Evolutionary conservation across 2,113 vertebrate genomes (phyloP), one percentile per base, ranked within the genome.

Genomic region (Caracal caracal): DNA sequence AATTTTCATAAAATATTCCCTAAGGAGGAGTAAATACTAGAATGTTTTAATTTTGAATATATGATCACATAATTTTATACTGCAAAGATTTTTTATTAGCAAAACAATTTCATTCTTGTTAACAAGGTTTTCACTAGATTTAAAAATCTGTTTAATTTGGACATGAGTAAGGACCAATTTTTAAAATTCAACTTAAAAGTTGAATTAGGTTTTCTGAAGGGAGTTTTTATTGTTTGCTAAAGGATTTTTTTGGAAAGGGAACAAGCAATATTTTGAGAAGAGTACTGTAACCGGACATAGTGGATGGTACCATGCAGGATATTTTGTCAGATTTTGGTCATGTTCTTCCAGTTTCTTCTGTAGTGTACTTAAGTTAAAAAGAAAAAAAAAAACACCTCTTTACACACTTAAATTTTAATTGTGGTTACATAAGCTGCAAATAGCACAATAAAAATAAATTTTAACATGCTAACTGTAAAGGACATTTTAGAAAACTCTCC

Each of bases 161-260:
- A 71, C n/a, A 68, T 75, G 37, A 85, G 0, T 79, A 91, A 96
- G 63, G 63, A 28, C 28, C 43, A 11, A 0, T 65, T 95, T 92
- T 82, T 49, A 26, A 80, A 86, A 80, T 92, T 80, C 53, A 92
- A 15, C 71, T 92, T 76, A 30, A 76, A 43, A 70, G 71, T 30
- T 94, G 68, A 90, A 71, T 81, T 61, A 26, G 37, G 85, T 73
- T 84, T 93, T 80, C 49, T 93, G 70, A 97, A 94, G n/a, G 28
- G 73, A 81, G 24, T 76, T 73, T 89, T 76, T 92, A 26, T 63
- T 94, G 75, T 79, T 78, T 82, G 40, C 40, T 76, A 24, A 53
- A 65, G 49, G 19, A 43, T 68, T 85, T 75, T 93, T 93, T 81
- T 51, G 81, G n/a, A 82, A 76, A 66, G 76, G 68, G 13, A 81